These are phyloP conservation scores for Pan troglodytes DNA, from an alignment of 2,113 vertebrate genomes.

Conservation along the genomic window NHGRI_mPanTro3-v2.1_pri NC_072401.2:84730001-84730500, in stretches of 20 bases:
- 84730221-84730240: background rate
- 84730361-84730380: background rate
- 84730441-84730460: background rate
- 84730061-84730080: background rate
- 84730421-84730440: background rate
- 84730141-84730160: background rate
- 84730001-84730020: background rate
- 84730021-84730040: background rate
- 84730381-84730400: background rate
- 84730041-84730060: background rate
- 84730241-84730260: background rate
- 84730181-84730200: background rate
- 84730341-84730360: background rate
- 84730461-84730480: background rate
- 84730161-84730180: background rate
- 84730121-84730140: background rate
- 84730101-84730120: background rate
- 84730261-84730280: background rate
- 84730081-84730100: background rate
- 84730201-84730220: background rate
- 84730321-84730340: background rate
- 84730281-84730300: background rate
- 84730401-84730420: background rate
- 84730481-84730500: background rate
- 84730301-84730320: background rate